phyloP scores from a whole-genome alignment of 2,797 vertebrate genomes.

The Oryzias sinensis region DNA sequence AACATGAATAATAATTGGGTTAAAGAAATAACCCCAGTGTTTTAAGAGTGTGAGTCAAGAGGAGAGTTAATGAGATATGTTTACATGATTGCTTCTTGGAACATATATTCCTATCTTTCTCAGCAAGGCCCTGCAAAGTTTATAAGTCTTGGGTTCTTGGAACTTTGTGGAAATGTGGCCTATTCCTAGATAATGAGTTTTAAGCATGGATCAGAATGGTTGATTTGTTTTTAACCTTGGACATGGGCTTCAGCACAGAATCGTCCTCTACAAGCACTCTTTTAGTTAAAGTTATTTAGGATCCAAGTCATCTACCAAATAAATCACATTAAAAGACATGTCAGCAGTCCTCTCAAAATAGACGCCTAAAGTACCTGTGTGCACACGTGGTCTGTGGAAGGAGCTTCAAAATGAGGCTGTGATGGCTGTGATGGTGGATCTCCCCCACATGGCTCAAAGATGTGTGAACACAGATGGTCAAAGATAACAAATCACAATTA shows the following conservation, averaged over 20 bases:
- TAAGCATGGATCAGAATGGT: not conserved
- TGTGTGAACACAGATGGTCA: constrained; percentile 3
- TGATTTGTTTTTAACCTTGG: constrained; percentile 5
- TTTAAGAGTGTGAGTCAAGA: not conserved
- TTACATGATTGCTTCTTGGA: not conserved
- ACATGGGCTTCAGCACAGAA: not conserved
- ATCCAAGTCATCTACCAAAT: constrained; percentile 65
- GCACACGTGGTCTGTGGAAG: constrained; percentile 63
- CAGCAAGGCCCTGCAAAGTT: not conserved
- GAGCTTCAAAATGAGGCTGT: constrained; percentile 55
- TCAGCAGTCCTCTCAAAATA: constrained; percentile 74
- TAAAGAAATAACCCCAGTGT: too few species aligned
- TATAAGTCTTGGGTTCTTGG: not conserved
- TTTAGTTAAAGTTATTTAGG: constrained; percentile 69
- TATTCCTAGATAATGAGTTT: not conserved
- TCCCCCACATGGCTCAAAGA: constrained; percentile 15
- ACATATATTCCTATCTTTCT: not conserved
- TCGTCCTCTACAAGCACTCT: constrained; percentile 38
- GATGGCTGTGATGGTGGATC: constrained; percentile 32
- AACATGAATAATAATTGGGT: too few species aligned
- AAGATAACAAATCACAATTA: constrained; percentile 6
- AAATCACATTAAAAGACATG: constrained; percentile 74
- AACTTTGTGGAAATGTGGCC: not conserved
- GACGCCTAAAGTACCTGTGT: constrained; percentile 65
- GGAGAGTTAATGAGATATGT: not conserved